These are phyloP conservation scores for Podargus strigoides DNA, from an alignment of 2,797 vertebrate species.

Conservation along the genomic window DNA sequence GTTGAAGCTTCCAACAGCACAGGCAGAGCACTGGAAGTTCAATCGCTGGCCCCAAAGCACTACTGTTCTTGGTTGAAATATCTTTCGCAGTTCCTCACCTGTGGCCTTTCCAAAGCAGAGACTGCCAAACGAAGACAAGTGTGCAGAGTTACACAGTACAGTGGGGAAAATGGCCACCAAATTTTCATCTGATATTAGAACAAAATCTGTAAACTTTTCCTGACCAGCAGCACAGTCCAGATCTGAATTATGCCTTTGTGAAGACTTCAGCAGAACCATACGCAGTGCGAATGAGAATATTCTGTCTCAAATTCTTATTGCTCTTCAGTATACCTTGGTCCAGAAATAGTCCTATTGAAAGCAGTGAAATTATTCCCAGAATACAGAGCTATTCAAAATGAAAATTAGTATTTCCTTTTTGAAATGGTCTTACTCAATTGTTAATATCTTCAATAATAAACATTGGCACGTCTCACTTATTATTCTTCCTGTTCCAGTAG, in stretches of 20 bases:
- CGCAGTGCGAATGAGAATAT: neutral
- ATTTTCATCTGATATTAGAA: neutral
- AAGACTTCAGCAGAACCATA: neutral
- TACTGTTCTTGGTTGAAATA: neutral
- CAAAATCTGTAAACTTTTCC: neutral
- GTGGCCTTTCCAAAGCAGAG: neutral
- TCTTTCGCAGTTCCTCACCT: neutral
- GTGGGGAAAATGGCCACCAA: neutral
- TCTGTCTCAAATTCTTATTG: neutral
- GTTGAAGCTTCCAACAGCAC: neutral
- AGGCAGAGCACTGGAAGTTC: neutral
- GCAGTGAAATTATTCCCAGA: neutral
- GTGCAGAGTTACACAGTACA: neutral
- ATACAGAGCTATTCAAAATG: neutral
- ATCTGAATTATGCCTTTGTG: neutral
- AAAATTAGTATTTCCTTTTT: neutral
- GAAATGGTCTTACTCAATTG: neutral
- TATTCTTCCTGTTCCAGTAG: neutral
- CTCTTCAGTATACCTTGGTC: neutral
- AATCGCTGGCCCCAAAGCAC: neutral
- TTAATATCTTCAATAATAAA: neutral
- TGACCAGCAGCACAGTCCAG: neutral
- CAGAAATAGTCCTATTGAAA: neutral
- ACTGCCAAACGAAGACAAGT: neutral
- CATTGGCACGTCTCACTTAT: neutral